Conservation (phyloP, 2,113 vertebrate species). For the Cyprinus carpio region DNA sequence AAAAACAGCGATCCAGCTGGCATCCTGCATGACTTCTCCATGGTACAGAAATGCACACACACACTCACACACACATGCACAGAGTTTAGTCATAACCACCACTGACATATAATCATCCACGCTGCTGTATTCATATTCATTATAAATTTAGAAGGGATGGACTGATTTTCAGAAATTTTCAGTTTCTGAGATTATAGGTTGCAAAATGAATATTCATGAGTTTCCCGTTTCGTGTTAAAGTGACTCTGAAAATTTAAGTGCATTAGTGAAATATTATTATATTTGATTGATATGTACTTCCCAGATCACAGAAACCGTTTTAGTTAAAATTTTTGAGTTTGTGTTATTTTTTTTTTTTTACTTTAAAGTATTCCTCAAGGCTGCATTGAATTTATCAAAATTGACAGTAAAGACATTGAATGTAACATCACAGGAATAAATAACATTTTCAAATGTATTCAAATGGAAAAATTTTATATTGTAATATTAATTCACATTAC, state of each 20-base stretch:
- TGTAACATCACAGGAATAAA: too few relatives aligned
- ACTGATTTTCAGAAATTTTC: neutral
- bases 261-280: too few relatives aligned
- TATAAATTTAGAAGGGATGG: neutral
- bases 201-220: neutral
- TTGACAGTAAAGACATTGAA: neutral
- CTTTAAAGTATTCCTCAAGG: neutral
- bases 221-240: neutral
- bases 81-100: neutral
- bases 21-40: constrained; percentile 93
- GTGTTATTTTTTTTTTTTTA: too few relatives aligned
- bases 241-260: too few relatives aligned
- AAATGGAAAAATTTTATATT: neutral
- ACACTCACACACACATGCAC: too few relatives aligned
- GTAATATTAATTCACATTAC: neutral
- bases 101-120: neutral
- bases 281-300: neutral
- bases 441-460: too few relatives aligned
- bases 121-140: neutral
- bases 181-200: neutral
- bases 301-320: neutral
- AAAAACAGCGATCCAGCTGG: constrained; percentile 89
- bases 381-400: neutral
- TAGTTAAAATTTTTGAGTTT: too few relatives aligned
- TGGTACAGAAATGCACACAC: constrained; percentile 74